Percentiles rank a stretch among this genome's conserved stretches.
phyloP scores from a whole-genome alignment of 2,888 invertebrate genomes.

The Temnothorax rugatulus region DNA sequence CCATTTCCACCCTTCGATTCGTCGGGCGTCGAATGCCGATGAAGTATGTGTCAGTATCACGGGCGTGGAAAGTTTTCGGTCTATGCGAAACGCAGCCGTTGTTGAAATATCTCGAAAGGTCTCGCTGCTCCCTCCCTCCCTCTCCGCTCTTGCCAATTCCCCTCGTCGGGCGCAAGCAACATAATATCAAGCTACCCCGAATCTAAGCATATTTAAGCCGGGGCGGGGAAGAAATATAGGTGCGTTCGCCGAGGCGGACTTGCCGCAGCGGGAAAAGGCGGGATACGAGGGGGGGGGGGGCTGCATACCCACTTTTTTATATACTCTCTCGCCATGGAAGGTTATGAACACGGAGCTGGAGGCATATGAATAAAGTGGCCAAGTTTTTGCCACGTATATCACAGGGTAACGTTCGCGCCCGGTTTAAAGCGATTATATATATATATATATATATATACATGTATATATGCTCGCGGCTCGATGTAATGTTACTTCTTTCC shows the following conservation, averaged over 20 bases:
- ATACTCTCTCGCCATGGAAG: slow-evolving; percentile 75
- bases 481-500: slow-evolving; percentile 69
- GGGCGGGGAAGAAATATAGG: slow-evolving; percentile 74
- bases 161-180: slow-evolving; percentile 59
- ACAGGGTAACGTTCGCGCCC: slow-evolving; percentile 79
- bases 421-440: slow-evolving; percentile 75
- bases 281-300: slow-evolving; percentile 67
- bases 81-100: slow-evolving; percentile 61
- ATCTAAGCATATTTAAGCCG: slow-evolving; percentile 81
- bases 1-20: slow-evolving; percentile 61
- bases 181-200: slow-evolving; percentile 75
- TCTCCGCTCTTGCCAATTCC: slow-evolving; percentile 8
- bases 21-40: slow-evolving; percentile 58
- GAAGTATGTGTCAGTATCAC: slow-evolving; percentile 61
- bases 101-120: slow-evolving; percentile 70
- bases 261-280: slow-evolving; percentile 53
- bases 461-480: slow-evolving; percentile 48
- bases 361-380: slow-evolving; percentile 83
- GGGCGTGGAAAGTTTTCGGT: slow-evolving; percentile 65
- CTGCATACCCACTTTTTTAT: slow-evolving; percentile 80
- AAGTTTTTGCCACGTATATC: slow-evolving; percentile 84
- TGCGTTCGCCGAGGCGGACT: slow-evolving; percentile 51
- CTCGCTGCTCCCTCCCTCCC: not conserved
- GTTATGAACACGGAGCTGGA: slow-evolving; percentile 78
- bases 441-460: not conserved